Evolutionary conservation across 2,797 vertebrate genomes (phyloP), one percentile per base, ranked within the genome.

Genomic region (Crenichthys baileyi): DNA sequence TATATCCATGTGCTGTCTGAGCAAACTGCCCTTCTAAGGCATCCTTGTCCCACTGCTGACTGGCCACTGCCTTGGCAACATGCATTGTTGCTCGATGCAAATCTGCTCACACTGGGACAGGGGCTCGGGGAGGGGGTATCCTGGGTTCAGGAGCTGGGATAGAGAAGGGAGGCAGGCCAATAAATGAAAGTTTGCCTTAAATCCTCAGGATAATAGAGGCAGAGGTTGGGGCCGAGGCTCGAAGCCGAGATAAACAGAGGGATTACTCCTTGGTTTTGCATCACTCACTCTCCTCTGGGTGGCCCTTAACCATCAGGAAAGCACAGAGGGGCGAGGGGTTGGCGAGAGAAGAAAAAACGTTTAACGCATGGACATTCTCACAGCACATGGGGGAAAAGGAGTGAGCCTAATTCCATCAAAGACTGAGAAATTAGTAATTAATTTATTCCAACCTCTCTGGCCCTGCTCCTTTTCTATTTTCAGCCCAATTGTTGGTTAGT

Each of bases 391-490:
- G 93, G 96, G 95, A 96, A 96, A 96, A 97, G 95, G 90, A 96
- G 95, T 96, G 96, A 97, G 96, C 95, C 96, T 99, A 99, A 99
- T 98, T 97, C 98, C 98, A 98, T 99, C 98, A 99, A 99, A 99
- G 98, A 96, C 95, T 84, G 55, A 96, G 95, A 97, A 98, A 98
- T 97, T 96, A 97, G 95, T 95, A 97, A 98, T 99, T 98, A 98
- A 99, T 99, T 97, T 99, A 99, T 99, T 98, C 97, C 95, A 96
- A 95, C 96, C 96, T 90, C 95, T 89, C 86, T 88, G 75, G 76
- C 89, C 86, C 77, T 15, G 75, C 81, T 89, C 83, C 82, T 91
- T 89, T 93, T 91, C 91, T 93, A 79, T 85, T 93, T 93, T 83
- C 88, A 89, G 84, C 75, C 94, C 95, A 90, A 97, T 97, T 97